Evolutionary conservation across 2,113 vertebrate genomes (phyloP), one percentile per base, ranked within the genome.

Genomic region (Epinephelus cyanopodus): DNA sequence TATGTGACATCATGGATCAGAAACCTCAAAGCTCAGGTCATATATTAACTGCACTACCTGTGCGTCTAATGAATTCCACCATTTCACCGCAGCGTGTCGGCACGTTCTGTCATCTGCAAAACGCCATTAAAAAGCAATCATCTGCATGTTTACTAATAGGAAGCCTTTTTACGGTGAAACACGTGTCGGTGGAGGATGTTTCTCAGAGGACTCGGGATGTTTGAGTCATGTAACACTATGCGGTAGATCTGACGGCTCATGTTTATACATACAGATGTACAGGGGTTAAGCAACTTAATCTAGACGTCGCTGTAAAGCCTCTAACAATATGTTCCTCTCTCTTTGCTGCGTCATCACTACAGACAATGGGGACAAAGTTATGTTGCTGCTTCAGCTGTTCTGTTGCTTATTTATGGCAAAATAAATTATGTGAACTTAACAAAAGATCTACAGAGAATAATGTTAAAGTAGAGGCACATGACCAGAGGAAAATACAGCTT

Each of bases 361-460:
- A 77, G 33, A 27, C 73, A 77, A 18, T 48, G 18, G 64, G 64
- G 50, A 69, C 39, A 57, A 57, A 64, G n/a, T 60, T 71, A 0
- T 61, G 47, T 18, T 61, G 78, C 78, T 71, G 45, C 52, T 81
- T 81, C 65, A 60, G 72, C 72, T 42, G 18, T 80, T 81, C 47
- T 25, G 1, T 61, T 48, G 42, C 66, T 66, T 54, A 48, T 76
- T 63, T 45, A 29, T 52, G 27, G 19, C 50, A 42, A 74, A 69
- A 68, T 64, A 39, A 58, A 57, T 52, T 6, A 21, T 42, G 42
- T 25, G 29, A 65, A 15, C 60, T 45, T 15, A n/a, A 60, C 65
- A 33, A 53, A 57, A 70, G 12, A 57, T 56, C 63, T 13, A 50
- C 27, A 45, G 29, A 79, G 45, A 68, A 39, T 61, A 48, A 37